phyloP scores from a whole-genome alignment of 2,888 invertebrate genomes.

The Melanchra persicariae region DNA sequence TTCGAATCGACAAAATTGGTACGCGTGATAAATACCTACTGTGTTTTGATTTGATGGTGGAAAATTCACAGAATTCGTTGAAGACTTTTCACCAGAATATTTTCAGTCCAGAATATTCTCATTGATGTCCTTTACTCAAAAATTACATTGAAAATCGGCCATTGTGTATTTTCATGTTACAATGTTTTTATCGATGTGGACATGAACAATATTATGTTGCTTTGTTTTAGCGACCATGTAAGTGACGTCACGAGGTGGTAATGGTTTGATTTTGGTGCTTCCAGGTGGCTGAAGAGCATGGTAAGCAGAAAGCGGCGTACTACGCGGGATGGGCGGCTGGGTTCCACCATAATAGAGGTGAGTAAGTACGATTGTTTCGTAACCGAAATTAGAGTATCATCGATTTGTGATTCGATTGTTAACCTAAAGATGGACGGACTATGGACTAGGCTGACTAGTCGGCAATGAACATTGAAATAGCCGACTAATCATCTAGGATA shows the following conservation, averaged over 20 bases:
- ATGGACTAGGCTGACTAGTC: too few species aligned
- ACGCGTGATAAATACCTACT: not conserved
- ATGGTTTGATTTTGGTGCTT: slow-evolving; percentile 48
- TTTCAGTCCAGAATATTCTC: not conserved
- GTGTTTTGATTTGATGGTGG: slow-evolving; percentile 1
- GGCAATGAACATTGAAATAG: too few species aligned
- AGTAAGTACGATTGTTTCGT: slow-evolving; percentile 54
- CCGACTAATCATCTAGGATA: too few species aligned
- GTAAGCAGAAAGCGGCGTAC: slow-evolving; percentile 94
- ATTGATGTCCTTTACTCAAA: not conserved
- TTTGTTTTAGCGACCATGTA: slow-evolving; percentile 16
- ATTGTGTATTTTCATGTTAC: slow-evolving; percentile 38
- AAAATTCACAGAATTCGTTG: not conserved
- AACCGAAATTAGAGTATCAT: not conserved
- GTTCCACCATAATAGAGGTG: slow-evolving; percentile 91
- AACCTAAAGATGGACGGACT: too few species aligned
- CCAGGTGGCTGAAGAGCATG: slow-evolving; percentile 95
- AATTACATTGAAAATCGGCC: slow-evolving; percentile 24
- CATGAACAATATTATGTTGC: slow-evolving; percentile 29
- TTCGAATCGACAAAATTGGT: not conserved
- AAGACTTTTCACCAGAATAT: not conserved
- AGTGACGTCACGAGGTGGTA: not conserved
- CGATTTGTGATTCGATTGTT: too few species aligned
- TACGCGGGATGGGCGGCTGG: slow-evolving; percentile 93
- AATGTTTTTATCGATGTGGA: slow-evolving; percentile 30